Base-by-base conservation (phyloP, 2,113 vertebrate genomes). In the Gopherus evgoodei region DNA sequence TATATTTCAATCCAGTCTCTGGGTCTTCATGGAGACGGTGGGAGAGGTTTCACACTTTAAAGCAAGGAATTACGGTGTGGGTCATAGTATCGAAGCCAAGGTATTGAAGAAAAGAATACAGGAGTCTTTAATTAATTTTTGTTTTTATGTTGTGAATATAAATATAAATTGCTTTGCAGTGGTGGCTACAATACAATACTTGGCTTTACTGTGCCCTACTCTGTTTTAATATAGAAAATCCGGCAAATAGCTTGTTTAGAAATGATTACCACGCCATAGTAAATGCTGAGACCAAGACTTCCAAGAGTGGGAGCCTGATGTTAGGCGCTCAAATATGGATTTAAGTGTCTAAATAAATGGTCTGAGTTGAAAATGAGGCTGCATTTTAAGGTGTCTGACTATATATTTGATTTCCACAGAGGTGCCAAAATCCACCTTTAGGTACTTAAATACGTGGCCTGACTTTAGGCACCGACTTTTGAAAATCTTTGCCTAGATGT, bases 1-100 rank as follows among this genome's bases (percentile, higher is more conserved):
- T 47, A 0, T 8, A 0, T 8, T 9, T 88, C 81, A 65, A 0
- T 47, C 59, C 12, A 3, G 0, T 0, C 29, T 49, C 12, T 59
- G 4, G 1, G 47, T 7, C 31, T 65, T 65, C 14, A 35, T 14
- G 2, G 29, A 69, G 35, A 21, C 65, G 4, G 35, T 19, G 13
- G 62, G 35, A 69, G 62, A n/a, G 16, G 6, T n/a, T 69, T 69
- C 65, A 21, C 17, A 1, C 35, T n/a, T 69, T n/a, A 69, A 9
- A 65, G 31, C 62, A n/a, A n/a, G 35, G 17, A 16, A 69, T 65
- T 65, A 12, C 35, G 42, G 10, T 25, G 2, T 42, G 19, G 25
- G 31, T 17, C 29, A 2, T 25, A 14, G 54, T 13, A 0, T 52
- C n/a, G 1, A 29, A 52, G 62, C 3, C 31, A 10, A 29, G 11